A percentile compares a stretch with the other conserved stretches of the same genome.
phyloP scores from a whole-genome alignment of 2,797 vertebrate genomes.

The Paratrypauchen microcephalus region DNA sequence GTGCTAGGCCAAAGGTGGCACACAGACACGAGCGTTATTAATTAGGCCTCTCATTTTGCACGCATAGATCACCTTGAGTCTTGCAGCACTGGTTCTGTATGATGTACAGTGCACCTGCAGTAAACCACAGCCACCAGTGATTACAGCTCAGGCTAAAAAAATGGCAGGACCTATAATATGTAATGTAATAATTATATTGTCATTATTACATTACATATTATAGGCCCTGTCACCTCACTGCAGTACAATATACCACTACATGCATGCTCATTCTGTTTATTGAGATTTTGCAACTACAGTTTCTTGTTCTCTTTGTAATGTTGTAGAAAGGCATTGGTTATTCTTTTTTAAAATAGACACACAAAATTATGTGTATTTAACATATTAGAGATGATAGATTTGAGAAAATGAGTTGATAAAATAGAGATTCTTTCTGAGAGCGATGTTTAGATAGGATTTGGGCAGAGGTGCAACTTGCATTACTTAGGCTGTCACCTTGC shows the following conservation, averaged over 20 bases:
- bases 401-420: too few relatives aligned
- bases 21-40: conserved; percentile 54
- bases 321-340: too few relatives aligned
- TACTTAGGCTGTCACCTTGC: too few relatives aligned
- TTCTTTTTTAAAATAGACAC: too few relatives aligned
- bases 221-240: not conserved
- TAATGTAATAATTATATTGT: not conserved
- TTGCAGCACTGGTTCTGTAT: conserved; percentile 34
- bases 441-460: not conserved
- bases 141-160: conserved; percentile 44
- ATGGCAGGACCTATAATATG: conserved; percentile 22
- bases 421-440: not conserved
- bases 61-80: conserved; percentile 66
- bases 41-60: conserved; percentile 63
- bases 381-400: not conserved
- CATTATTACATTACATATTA: not conserved
- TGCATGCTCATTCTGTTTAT: not conserved
- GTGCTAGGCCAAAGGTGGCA: conserved; percentile 52
- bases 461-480: not conserved
- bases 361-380: not conserved
- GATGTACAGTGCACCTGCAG: conserved; percentile 31
- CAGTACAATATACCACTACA: not conserved
- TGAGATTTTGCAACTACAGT: too few relatives aligned
- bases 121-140: conserved; percentile 37
- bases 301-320: too few relatives aligned